Evolutionary conservation across 2,113 vertebrate species (phyloP), one percentile per base, ranked within the genome.

Genomic region (Pteruthius melanotis): DNA sequence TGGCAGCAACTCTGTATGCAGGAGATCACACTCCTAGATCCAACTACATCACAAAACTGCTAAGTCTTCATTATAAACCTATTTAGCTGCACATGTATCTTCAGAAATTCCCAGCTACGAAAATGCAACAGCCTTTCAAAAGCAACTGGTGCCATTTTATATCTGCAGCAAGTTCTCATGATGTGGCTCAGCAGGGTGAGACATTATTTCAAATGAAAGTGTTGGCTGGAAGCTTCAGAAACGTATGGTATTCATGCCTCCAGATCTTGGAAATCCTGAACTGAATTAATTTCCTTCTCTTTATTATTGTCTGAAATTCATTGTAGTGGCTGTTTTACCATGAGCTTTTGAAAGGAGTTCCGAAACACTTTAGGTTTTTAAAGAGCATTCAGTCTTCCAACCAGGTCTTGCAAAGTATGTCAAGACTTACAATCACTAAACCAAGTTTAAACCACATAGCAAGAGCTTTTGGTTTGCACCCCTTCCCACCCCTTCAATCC

Each of bases 171-270:
- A 92, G 81, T 95, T 93, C 90, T 96, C 79, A 76, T 77, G 86
- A 82, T 47, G 44, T 64, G n/a, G 44, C 83, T 81, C 88, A 93
- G 96, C 59, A 84, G 79, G 90, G 81, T 85, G 77, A 96, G 61
- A 94, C 80, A 90, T 93, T 96, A 97, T 95, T 97, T 94, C 72
- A 95, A 93, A 90, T 92, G 87, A 81, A 93, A 97, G 61, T 16
- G 40, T 64, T 94, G 64, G 74, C 50, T 84, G 91, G 61, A 85
- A 96, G 87, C 35, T 80, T 24, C 47, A 95, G 92, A 91, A 84
- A 23, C 60, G 91, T 93, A 65, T 30, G 30, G 78, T 42, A 78
- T 5, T 10, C 11, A 22, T 44, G 19, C 40, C 70, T 79, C 57
- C 71, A 89, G 83, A 89, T 52, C 50, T 65, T 65, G 42, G 70